Percentiles rank a stretch among this genome's conserved stretches.
Conservation (phyloP, 2,888 invertebrate genomes). For the Leucoptera coffeella region DNA sequence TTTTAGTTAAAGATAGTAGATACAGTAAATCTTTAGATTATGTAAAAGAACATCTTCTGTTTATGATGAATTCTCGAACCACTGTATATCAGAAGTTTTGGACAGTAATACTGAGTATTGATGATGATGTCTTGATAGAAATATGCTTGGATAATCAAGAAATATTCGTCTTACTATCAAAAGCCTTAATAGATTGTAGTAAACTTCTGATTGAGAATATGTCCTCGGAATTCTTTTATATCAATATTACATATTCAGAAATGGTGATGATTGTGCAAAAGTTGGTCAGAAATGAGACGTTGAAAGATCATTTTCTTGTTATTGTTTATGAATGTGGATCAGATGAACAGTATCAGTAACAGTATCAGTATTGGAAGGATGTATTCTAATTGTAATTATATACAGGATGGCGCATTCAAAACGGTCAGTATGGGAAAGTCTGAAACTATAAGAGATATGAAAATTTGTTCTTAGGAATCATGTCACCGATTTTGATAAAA, state of each 20-base stretch:
- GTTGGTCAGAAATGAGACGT: constrained; percentile 23
- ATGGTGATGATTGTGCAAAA: constrained; percentile 28
- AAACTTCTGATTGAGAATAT: constrained; percentile 24
- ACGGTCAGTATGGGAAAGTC: no score
- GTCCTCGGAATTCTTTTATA: constrained; percentile 29
- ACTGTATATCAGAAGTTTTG: constrained; percentile 20
- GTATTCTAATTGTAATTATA: no score
- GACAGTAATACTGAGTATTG: constrained; percentile 18
- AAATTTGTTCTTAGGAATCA: no score
- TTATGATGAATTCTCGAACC: constrained; percentile 15
- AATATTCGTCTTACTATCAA: constrained; percentile 18
- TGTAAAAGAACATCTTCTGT: constrained; percentile 13
- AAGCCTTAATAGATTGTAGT: constrained; percentile 29
- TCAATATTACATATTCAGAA: constrained; percentile 44
- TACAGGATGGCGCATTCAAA: no score
- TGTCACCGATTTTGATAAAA: no score
- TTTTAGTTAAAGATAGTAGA: constrained; percentile 15
- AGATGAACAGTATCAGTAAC: constrained; percentile 29
- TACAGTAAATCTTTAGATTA: constrained; percentile 11
- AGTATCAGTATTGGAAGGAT: no score
- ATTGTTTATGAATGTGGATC: constrained; percentile 31
- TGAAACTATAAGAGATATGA: no score
- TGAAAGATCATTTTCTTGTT: constrained; percentile 30
- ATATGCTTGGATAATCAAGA: constrained; percentile 21
- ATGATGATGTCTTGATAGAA: constrained; percentile 16